These are phyloP conservation scores for Xerus rutilus DNA, from an alignment of 2,797 vertebrate species.

Conservation along the genomic window DNA sequence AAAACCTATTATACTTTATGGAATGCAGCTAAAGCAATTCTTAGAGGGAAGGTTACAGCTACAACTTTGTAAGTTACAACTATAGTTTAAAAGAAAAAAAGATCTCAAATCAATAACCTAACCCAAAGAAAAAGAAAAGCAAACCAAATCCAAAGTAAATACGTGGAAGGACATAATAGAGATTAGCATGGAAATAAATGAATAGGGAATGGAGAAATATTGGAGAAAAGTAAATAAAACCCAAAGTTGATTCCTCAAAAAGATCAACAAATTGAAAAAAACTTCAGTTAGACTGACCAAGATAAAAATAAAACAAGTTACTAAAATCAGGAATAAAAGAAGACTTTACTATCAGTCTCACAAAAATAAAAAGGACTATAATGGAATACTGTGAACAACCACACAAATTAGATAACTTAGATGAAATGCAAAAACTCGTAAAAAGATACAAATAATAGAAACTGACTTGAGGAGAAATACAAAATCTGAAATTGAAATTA, in stretches of 20 bases:
- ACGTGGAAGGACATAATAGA: not conserved
- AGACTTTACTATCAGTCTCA: too few relatives aligned
- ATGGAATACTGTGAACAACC: too few relatives aligned
- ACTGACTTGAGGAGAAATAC: not conserved
- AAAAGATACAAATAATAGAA: not conserved
- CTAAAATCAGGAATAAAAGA: not conserved
- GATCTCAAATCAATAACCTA: not conserved
- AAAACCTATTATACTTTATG: not conserved
- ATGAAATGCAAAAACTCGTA: slow-evolving; percentile 26
- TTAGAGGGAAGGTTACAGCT: not conserved
- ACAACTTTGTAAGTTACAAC: not conserved
- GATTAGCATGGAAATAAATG: not conserved
- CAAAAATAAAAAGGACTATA: too few relatives aligned
- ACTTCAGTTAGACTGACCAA: not conserved
- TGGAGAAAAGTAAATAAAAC: not conserved
- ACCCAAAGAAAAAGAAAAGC: not conserved
- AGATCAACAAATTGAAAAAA: not conserved
- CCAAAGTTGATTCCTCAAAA: not conserved
- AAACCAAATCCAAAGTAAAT: not conserved
- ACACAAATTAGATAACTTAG: not conserved
- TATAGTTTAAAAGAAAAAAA: not conserved
- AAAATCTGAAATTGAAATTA: not conserved
- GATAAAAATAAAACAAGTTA: not conserved
- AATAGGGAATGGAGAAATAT: not conserved
- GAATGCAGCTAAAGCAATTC: not conserved